Evolutionary conservation across 1,140 invertebrate genomes (phyloP), one percentile per base, ranked within the genome.

Genomic region (Solenopsis fugax): DNA sequence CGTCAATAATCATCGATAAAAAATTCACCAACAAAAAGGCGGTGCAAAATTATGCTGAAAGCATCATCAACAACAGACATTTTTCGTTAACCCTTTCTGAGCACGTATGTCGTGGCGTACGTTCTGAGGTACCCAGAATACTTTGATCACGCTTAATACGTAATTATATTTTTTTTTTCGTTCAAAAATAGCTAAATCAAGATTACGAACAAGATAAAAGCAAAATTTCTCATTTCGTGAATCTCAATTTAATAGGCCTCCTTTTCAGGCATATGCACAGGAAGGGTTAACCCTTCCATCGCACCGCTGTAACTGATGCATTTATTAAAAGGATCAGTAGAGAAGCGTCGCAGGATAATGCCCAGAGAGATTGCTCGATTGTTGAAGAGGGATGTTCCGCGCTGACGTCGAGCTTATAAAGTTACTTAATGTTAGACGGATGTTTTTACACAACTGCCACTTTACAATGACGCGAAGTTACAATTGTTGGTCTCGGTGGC

Each of bases 371-470:
- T 50, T 69, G 50, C 56, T 56, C 75, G 84, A 78, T 86, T 56
- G 45, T 87, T 72, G 45, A 87, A 84, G 29, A 62, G 50, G 34
- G 82, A 73, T 87, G 80, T 84, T 76, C 58, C 82, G 81, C 29
- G 80, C 58, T 87, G 37, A 84, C 80, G 71, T 85, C 71, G 86
- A 87, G 81, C 86, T 85, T 87, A 85, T 87, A 87, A 58, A 71
- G 60, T 67, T 84, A 87, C 34, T 85, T 87, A 87, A 85, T 85
- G 62, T 85, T 85, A 85, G 45, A 65, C 62, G 41, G 6, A 87
- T 87, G 71, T 87, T 87, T 87, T 85, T 87, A 87, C 86, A 85
- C 60, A 52, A 87, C 86, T 87, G 86, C 69, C 58, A 87, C 58
- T 85, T 75, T 84, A 87, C 77, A 62, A 58, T 82, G 48, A 84